Evolutionary conservation across 2,797 vertebrate genomes (phyloP).

Genomic region (Knipowitschia caucasica): DNA sequence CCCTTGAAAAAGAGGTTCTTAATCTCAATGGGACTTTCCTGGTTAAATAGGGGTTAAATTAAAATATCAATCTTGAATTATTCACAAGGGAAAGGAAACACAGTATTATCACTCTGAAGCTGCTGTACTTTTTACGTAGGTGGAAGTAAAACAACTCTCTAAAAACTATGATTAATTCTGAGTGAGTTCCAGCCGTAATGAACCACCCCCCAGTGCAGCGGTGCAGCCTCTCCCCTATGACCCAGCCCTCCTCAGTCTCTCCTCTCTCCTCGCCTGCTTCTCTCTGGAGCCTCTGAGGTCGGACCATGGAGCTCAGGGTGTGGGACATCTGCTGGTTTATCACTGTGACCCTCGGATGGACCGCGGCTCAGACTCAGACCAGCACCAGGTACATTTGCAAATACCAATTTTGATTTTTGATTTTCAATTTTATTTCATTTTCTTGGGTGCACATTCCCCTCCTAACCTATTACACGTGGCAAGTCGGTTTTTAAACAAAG

Average conservation of each 20-base stretch:
- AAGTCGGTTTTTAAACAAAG: conserved; percentile 15
- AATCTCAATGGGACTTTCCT: no score
- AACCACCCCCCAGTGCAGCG: conserved; percentile 20
- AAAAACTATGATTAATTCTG: conserved; percentile 24
- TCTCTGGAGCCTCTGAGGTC: conserved; percentile 40
- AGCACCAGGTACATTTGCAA: conserved; percentile 53
- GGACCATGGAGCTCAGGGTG: conserved; percentile 70
- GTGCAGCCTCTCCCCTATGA: conserved; percentile 10
- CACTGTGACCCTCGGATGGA: conserved; percentile 47
- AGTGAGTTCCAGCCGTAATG: conserved; percentile 7
- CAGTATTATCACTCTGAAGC: no score
- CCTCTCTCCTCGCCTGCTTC: conserved; percentile 40
- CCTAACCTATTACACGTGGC: conserved; percentile 44
- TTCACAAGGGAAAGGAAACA: no score
- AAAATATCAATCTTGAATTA: no score
- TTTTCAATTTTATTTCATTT: no score
- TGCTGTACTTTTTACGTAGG: no score
- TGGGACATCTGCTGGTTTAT: conserved; percentile 55
- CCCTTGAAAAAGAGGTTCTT: no score
- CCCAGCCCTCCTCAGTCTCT: conserved; percentile 14
- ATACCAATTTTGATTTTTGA: neutral
- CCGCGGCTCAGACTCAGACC: conserved; percentile 49
- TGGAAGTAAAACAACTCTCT: no score
- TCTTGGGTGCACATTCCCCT: conserved; percentile 4
- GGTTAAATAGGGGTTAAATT: no score